Base-by-base conservation (phyloP, 2,888 invertebrate species). In the Dicyrtoma fusca region DNA sequence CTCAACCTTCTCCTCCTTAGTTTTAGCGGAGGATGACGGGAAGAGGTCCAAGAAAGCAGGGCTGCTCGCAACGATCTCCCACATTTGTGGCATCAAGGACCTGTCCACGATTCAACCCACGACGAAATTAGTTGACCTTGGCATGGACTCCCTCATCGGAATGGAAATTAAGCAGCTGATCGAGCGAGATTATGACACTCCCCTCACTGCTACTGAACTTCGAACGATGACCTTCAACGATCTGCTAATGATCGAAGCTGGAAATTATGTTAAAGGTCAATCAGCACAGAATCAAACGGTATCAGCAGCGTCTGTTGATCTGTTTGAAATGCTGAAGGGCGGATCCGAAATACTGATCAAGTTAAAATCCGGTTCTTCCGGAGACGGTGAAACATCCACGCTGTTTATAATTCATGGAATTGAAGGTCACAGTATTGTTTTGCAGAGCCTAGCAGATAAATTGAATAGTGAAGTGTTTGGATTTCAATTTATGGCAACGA, bases 1-100 rank as follows among this genome's bases (percentile, higher is more conserved):
- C 0, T 86, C 94, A 19, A 92, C 86, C 44, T 87, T 94, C 0
- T 87, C 90, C 0, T 92, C 92, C 77, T 87, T 11, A 87, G 85
- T 86, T 14, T 80, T 83, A 10, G 85, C 85, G 23, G 83, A 84
- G 59, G 83, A 82, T 71, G 79, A 82, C 62, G 81, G 82, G 71
- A 70, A 59, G 14, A 47, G 42, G n/a, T n/a, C 34, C 1, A 63
- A 71, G 17, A 64, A 82, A 69, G 69, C 66, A 21, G 80, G 82
- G 73, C 77, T 86, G 0, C 81, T 85, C 8, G 82, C 82, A n/a
- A 81, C 84, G 14, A 82, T 86, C 2, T 84, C 84, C 5, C 83
- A 84, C 74, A 84, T 86, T 73, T 68, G 72, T 13, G 87, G 87
- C 69, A 83, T 88, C 65, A 85, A 85, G 79, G 87, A 87, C 77